A percentile compares a stretch with the other conserved stretches of the same genome.
Conservation (phyloP, 2,797 vertebrate species). For the Enteromius treurensis region DNA sequence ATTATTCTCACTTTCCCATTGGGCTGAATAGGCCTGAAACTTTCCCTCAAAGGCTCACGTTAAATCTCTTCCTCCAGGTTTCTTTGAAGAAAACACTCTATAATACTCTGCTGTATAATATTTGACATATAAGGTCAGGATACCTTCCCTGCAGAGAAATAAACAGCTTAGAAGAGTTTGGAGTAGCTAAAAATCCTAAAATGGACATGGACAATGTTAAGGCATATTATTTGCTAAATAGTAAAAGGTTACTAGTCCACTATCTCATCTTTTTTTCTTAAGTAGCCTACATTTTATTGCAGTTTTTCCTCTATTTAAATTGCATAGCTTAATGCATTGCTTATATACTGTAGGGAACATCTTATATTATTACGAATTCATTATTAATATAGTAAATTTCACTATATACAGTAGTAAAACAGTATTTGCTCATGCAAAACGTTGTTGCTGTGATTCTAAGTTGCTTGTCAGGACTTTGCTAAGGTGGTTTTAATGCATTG, state of each 20-base stretch:
- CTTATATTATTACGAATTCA: background rate
- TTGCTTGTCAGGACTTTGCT: background rate
- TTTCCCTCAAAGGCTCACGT: slow-evolving; percentile 16
- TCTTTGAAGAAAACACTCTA: background rate
- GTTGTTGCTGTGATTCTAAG: background rate
- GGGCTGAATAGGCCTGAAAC: background rate
- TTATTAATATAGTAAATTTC: background rate
- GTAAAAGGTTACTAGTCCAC: no score
- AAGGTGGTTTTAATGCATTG: background rate
- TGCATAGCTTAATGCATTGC: no score
- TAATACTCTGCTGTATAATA: slow-evolving; percentile 9
- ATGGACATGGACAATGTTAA: background rate
- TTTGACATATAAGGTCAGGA: slow-evolving; percentile 5
- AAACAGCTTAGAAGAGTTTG: background rate
- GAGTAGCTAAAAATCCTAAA: background rate
- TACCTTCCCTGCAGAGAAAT: background rate
- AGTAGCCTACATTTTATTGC: no score
- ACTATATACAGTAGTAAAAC: background rate
- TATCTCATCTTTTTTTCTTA: no score
- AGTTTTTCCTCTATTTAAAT: no score
- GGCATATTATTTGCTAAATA: no score
- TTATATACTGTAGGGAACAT: background rate
- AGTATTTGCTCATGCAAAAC: background rate
- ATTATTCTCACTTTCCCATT: slow-evolving; percentile 22
- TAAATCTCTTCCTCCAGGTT: background rate